Base-by-base conservation (phyloP, 1,140 invertebrate species). In the Pomacea maculata region DNA sequence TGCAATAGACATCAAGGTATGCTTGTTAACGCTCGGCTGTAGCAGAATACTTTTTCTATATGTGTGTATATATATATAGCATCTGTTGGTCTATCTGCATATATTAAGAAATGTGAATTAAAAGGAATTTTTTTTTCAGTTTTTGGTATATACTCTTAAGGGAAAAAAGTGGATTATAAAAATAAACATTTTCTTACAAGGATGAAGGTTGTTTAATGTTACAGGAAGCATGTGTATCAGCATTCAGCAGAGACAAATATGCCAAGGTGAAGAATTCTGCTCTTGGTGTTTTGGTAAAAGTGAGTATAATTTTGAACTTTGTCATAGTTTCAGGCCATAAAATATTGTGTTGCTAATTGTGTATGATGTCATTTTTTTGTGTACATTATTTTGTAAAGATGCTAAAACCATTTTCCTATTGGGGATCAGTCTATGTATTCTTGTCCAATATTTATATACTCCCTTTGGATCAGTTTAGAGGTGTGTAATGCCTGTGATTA, bases 1-100 rank as follows among this genome's bases (percentile, higher is more conserved):
- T 87, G 85, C 85, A 52, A 71, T 88, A 34, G 89, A 91, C 54
- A 85, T 90, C 21, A 91, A 90, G 87, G 90, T 91, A 84, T 63
- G 45, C 21, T 29, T 52, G 19, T 17, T 61, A 2, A 61, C 11
- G 1, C 15, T 61, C 9, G 11, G 21, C 73, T 34, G 21, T 34
- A 11, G 34, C 29, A 11, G 8, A 10, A 45, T 45, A 34, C 19
- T 34, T 74, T 74, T 74, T 45, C 8, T 25, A 25, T 25, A 25
- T 25, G 25, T 25, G 25, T 25, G 25, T 25, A 74, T 52, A 10
- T 54, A 25, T 45, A 34, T 52, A n/a, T 15, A 14, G 21, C 1
- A 29, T 70, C 21, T 70, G 68, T 70, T 70, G n/a, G n/a, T 70
- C 21, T 70, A 9, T 70, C 34, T 70, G n/a, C 34, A 29, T 45